Percentiles rank a stretch among this genome's conserved stretches.
Evolutionary conservation across 2,113 vertebrate genomes (phyloP).

Genomic region (Clarias magur): DNA sequence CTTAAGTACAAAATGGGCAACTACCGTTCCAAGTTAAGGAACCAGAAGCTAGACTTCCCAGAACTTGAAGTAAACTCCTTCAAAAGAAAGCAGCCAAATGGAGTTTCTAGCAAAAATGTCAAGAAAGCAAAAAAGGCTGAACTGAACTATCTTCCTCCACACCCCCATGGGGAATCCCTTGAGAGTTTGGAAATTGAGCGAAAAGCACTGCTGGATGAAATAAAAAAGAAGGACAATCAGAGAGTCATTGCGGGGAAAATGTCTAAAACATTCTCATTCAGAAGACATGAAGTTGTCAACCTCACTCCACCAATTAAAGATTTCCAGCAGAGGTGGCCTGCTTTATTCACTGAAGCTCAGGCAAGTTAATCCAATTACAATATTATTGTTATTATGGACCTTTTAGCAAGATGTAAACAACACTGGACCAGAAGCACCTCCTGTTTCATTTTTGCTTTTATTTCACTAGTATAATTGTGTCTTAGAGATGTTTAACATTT

Average conservation of each 20-base stretch:
- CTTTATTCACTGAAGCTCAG: too few species aligned
- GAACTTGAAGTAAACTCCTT: not conserved
- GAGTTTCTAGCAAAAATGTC: constrained; percentile 2
- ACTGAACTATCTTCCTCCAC: constrained; percentile 12
- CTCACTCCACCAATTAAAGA: not conserved
- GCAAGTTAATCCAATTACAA: too few species aligned
- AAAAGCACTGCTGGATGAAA: not conserved
- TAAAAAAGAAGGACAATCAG: not conserved
- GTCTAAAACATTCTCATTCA: not conserved
- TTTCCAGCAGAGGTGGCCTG: too few species aligned
- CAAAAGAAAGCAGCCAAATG: not conserved
- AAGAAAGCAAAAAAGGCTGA: constrained; percentile 3
- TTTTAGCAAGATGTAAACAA: too few species aligned
- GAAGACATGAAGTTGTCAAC: not conserved
- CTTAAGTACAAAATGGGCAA: constrained; percentile 38
- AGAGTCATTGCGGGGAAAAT: not conserved
- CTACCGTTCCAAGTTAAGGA: too few species aligned
- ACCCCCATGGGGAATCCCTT: not conserved
- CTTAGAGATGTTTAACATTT: too few species aligned
- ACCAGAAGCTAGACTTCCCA: too few species aligned
- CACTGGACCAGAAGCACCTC: too few species aligned
- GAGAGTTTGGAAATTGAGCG: not conserved
- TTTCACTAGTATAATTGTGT: too few species aligned
- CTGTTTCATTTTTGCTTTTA: too few species aligned
- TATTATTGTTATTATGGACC: too few species aligned